A percentile compares a stretch with the other conserved stretches of the same genome.
Evolutionary conservation across 2,113 vertebrate species (phyloP).

Genomic region (Aspidoscelis tigris): DNA sequence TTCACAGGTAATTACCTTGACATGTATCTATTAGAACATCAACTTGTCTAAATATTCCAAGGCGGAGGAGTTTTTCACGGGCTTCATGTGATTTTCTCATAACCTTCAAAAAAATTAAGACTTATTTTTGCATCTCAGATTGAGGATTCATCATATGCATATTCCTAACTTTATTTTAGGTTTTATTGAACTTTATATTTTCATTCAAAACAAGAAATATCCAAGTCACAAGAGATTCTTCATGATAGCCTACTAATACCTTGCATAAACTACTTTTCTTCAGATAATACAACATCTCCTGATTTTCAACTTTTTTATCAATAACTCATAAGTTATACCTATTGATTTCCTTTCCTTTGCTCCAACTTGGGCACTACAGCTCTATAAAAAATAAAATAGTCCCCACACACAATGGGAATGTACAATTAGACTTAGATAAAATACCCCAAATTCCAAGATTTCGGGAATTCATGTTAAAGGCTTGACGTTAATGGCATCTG

Average conservation of each 20-base stretch:
- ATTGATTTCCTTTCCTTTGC: not conserved
- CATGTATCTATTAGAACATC: slow-evolving; percentile 94
- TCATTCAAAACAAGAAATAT: not conserved
- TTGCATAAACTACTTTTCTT: not conserved
- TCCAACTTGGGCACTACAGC: not conserved
- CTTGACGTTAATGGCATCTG: too few species aligned
- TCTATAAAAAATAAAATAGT: not conserved
- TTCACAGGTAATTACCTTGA: slow-evolving; percentile 77
- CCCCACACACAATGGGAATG: too few species aligned
- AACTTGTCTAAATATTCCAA: slow-evolving; percentile 93
- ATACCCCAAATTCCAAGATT: not conserved
- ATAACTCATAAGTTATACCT: not conserved
- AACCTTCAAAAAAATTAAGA: slow-evolving; percentile 76
- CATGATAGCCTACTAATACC: not conserved
- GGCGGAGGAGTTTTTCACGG: slow-evolving; percentile 88
- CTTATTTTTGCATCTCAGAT: slow-evolving; percentile 26
- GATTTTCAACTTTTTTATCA: not conserved
- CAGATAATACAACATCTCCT: not conserved
- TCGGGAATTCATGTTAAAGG: too few species aligned
- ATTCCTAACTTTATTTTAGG: not conserved
- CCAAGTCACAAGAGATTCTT: not conserved
- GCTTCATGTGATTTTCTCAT: slow-evolving; percentile 93
- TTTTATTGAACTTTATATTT: not conserved
- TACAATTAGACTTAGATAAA: not conserved
- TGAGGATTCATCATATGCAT: not conserved